phyloP scores from a whole-genome alignment of 1,140 invertebrate genomes.

The Calycopis cecrops region DNA sequence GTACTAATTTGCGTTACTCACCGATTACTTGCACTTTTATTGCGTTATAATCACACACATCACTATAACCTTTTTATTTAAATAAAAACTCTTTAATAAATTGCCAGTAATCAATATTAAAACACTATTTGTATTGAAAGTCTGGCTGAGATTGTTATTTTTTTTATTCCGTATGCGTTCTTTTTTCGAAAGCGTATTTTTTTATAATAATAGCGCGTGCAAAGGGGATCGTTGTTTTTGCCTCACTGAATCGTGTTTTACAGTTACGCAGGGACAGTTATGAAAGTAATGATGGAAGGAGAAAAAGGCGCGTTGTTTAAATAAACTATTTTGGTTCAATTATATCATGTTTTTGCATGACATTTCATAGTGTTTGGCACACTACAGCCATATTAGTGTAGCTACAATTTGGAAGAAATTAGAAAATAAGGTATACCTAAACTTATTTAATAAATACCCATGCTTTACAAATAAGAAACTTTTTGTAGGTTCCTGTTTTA shows the following conservation, averaged over 20 bases:
- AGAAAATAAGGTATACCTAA: too few species aligned
- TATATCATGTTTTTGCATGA: neutral
- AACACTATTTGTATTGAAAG: conserved; percentile 1
- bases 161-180: neutral
- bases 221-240: conserved; percentile 8
- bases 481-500: too few species aligned
- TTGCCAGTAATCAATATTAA: neutral
- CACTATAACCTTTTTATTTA: neutral
- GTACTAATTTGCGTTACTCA: neutral
- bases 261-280: conserved; percentile 8
- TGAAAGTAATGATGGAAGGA: conserved; percentile 11
- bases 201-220: conserved; percentile 6
- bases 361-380: neutral
- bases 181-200: neutral
- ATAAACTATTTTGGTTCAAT: conserved; percentile 11
- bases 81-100: neutral
- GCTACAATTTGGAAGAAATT: too few species aligned
- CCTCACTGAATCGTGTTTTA: conserved; percentile 11
- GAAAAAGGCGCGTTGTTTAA: conserved; percentile 4
- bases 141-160: neutral
- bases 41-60: conserved; percentile 6
- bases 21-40: conserved; percentile 12
- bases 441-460: too few species aligned
- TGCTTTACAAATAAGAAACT: too few species aligned
- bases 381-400: too few species aligned